Evolutionary conservation across 2,797 vertebrate species (phyloP), one percentile per base, ranked within the genome.

Genomic region (Sebastes aleutianus): DNA sequence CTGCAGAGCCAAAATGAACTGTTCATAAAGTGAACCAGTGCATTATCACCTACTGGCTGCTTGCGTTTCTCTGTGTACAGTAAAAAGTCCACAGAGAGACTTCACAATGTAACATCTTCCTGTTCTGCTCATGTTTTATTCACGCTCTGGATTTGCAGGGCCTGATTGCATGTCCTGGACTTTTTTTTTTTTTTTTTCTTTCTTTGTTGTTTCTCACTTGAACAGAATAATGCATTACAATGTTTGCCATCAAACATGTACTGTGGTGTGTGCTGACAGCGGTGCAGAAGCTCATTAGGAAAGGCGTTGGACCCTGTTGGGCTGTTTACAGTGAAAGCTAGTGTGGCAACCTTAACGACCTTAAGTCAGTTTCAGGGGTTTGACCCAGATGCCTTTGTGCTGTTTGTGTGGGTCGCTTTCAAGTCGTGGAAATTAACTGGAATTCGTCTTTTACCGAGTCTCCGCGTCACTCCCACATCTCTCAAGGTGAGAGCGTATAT

Each of bases 261-360:
- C 80, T 3, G 67, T 39, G 24, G 24, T 4, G 50, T 53, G 20
- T 53, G 20, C 83, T 83, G 87, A 85, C 84, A 75, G 79, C 36
- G 68, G 83, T 80, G 79, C 80, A 88, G 85, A 79, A 71, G 86
- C 92, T 93, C 91, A 89, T 94, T 94, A 91, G 82, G 76, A 80
- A 64, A 85, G 78, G 85, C 74, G 27, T 78, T 85, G 76, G 61
- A 43, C 82, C 85, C 78, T 64, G 82, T 77, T 82, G 85, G 86
- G 78, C 75, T 80, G 26, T 88, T 91, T 84, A 81, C 70, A 79
- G 53, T 43, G 81, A 70, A 87, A 74, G 79, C 78, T 10, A 53
- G 69, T 13, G 80, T 64, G 83, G 75, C 79, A 88, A 88, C 85
- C 82, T 82, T 85, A 84, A 87, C 50, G 36, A 83, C 85, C 86